Evolutionary conservation across 2,113 vertebrate genomes (phyloP).

Genomic region (Zosterops japonicus): DNA sequence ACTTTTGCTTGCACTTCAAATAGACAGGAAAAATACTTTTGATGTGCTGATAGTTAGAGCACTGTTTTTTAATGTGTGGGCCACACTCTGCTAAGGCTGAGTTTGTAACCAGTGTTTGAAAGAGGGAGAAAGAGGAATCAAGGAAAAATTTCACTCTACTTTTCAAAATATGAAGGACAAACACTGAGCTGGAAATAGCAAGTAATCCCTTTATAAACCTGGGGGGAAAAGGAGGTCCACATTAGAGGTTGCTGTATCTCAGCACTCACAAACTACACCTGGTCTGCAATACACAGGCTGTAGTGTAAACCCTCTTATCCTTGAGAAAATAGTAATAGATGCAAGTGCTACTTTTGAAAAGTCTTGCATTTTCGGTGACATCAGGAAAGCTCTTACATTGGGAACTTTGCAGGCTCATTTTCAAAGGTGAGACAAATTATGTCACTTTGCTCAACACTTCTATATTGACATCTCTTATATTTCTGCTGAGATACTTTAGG

Average conservation of each 20-base stretch:
- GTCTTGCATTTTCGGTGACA: not conserved
- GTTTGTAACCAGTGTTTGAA: not conserved
- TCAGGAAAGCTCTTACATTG: not conserved
- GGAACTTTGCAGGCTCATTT: not conserved
- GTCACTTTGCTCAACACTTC: not conserved
- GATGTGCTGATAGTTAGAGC: not conserved
- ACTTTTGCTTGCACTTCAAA: not conserved
- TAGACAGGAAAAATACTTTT: not conserved
- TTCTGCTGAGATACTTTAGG: not conserved
- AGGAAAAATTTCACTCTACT: not conserved
- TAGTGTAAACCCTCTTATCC: not conserved
- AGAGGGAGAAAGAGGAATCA: not conserved
- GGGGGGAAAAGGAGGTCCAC: not conserved
- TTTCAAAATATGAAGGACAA: not conserved
- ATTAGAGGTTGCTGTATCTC: not conserved
- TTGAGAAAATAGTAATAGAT: not conserved
- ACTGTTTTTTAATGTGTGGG: not conserved
- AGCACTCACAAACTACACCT: not conserved
- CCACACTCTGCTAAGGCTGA: not conserved
- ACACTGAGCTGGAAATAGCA: not conserved
- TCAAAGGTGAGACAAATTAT: not conserved
- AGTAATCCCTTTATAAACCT: not conserved
- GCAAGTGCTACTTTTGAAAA: not conserved
- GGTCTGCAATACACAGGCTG: not conserved
- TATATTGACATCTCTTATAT: not conserved